Evolutionary conservation across 1,140 invertebrate species (phyloP).

Genomic region (Drosophila pachea): DNA sequence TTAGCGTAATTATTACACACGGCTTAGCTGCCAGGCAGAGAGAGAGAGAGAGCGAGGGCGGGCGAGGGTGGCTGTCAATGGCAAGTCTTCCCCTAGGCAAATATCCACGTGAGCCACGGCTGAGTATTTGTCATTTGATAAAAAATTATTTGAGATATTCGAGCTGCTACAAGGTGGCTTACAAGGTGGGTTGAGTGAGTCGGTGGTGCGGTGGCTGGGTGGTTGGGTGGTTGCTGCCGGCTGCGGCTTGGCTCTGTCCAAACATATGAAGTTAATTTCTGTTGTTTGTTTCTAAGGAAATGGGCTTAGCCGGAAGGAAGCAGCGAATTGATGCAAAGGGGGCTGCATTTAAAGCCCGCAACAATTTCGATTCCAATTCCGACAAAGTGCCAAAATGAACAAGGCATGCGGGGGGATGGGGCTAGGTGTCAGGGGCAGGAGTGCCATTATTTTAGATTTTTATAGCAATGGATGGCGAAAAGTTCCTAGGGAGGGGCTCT

Average conservation of each 20-base stretch:
- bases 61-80: too few species aligned
- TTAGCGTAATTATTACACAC: slow-evolving; percentile 77
- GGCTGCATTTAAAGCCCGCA: slow-evolving; percentile 7
- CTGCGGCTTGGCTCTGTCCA: slow-evolving; percentile 31
- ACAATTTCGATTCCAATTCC: slow-evolving; percentile 11
- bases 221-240: slow-evolving; percentile 9
- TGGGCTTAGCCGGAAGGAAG: slow-evolving; percentile 40
- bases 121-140: slow-evolving; percentile 45
- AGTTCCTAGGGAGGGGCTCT: too few species aligned
- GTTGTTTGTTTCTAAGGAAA: slow-evolving; percentile 62
- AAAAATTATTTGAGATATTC: slow-evolving; percentile 45
- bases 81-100: not conserved
- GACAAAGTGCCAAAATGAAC: slow-evolving; percentile 1
- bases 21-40: slow-evolving; percentile 51
- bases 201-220: not conserved
- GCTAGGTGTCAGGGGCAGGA: too few species aligned
- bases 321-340: slow-evolving; percentile 29
- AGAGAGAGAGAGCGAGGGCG: too few species aligned
- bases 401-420: not conserved
- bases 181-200: not conserved
- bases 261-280: slow-evolving; percentile 70
- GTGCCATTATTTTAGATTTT: too few species aligned
- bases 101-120: slow-evolving; percentile 15
- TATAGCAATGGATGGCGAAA: too few species aligned
- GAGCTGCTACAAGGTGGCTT: slow-evolving; percentile 10